phyloP scores from a whole-genome alignment of 2,113 vertebrate genomes.

The Nibea albiflora region DNA sequence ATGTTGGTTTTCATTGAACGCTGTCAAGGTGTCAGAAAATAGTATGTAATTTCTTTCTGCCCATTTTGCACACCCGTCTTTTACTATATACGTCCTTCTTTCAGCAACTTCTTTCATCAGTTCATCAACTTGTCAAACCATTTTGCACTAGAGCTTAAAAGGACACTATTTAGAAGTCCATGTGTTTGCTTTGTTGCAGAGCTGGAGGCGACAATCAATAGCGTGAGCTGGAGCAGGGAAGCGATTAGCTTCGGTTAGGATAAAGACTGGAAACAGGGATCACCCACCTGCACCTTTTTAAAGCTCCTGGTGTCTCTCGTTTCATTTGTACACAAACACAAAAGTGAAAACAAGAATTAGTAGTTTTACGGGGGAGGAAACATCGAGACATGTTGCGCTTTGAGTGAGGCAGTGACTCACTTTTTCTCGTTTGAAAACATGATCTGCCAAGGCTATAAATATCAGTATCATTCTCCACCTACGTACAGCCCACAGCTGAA shows the following conservation, averaged over 20 bases:
- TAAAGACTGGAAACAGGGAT: not conserved
- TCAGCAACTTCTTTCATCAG: no score
- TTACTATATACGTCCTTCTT: no score
- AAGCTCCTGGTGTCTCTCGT: not conserved
- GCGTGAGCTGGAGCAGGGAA: not conserved
- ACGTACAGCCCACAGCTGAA: conserved; percentile 1
- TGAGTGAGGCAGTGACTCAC: not conserved
- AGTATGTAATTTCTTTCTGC: no score
- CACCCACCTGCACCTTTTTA: not conserved
- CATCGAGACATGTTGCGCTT: not conserved
- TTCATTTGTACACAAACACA: not conserved
- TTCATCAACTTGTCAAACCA: no score
- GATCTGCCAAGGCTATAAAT: conserved; percentile 6
- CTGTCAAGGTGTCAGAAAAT: no score
- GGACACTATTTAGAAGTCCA: not conserved
- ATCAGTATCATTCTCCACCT: not conserved
- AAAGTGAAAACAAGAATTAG: not conserved
- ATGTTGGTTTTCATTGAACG: no score
- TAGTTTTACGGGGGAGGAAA: not conserved
- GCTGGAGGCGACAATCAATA: not conserved
- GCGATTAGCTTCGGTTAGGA: not conserved
- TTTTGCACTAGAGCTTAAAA: no score
- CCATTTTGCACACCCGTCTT: no score
- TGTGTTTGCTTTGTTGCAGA: not conserved
- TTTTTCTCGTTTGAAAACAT: not conserved